Evolutionary conservation across 2,113 vertebrate species (phyloP).

Genomic region (Oreochromis aureus): DNA sequence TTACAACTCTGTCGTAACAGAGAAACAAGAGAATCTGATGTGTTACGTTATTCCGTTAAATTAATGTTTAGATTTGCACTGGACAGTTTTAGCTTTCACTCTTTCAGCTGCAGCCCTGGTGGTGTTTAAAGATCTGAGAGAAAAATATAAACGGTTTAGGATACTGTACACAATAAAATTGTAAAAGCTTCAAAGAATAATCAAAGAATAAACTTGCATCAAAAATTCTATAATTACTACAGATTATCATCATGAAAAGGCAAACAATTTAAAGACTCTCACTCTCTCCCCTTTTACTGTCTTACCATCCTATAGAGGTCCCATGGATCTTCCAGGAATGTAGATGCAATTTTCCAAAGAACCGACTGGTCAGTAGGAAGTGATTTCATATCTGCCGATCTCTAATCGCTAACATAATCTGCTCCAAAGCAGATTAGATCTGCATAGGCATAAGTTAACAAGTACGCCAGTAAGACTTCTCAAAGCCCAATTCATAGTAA

Average conservation of each 20-base stretch:
- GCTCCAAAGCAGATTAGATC: background rate
- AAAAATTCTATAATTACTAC: background rate
- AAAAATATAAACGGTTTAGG: background rate
- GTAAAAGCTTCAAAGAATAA: fast-evolving
- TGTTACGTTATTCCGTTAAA: background rate
- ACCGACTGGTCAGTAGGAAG: background rate
- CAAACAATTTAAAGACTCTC: background rate
- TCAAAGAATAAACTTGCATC: background rate
- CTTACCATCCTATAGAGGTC: background rate
- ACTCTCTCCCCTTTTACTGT: background rate
- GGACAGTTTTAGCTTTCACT: background rate
- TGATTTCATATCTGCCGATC: fast-evolving
- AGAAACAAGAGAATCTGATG: background rate
- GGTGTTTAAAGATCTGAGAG: background rate
- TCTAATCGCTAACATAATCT: background rate
- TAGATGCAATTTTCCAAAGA: background rate
- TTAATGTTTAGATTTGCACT: background rate
- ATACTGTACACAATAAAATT: background rate
- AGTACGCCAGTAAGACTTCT: background rate
- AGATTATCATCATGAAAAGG: background rate
- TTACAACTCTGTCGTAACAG: background rate
- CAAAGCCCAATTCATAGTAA: background rate
- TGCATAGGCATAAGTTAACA: background rate
- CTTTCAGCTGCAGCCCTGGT: background rate
- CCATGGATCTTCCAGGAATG: background rate